A percentile compares a stretch with the other conserved stretches of the same genome.
Conservation (phyloP, 53 echinoderm and acorn worm species). For the Holothuria scabra region DNA sequence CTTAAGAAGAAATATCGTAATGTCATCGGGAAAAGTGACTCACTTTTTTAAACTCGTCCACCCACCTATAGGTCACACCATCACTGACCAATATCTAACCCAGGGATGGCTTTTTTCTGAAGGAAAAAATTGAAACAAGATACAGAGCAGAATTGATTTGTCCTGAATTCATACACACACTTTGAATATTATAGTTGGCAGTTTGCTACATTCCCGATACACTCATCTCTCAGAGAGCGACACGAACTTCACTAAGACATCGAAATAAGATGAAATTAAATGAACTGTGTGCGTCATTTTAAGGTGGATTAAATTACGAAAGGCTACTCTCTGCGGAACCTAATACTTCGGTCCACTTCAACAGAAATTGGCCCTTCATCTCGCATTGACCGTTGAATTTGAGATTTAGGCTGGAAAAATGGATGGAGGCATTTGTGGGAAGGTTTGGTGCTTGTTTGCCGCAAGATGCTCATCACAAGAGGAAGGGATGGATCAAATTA, state of each 20-base stretch:
- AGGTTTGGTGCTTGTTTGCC: constrained; percentile 15
- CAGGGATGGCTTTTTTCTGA: background rate
- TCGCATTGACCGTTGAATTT: constrained; percentile 40
- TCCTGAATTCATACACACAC: constrained; percentile 39
- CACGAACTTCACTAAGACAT: background rate
- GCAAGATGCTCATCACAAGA: constrained; percentile 30
- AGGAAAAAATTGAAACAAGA: constrained; percentile 30
- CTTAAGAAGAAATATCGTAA: too few species aligned
- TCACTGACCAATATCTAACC: constrained; percentile 17
- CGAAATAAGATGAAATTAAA: constrained; percentile 29
- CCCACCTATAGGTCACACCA: too few species aligned
- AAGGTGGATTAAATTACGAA: constrained; percentile 43
- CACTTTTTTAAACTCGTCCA: constrained; percentile 24
- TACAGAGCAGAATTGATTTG: constrained; percentile 29
- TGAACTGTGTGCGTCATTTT: constrained; percentile 43
- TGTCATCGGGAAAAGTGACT: background rate
- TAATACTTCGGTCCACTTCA: constrained; percentile 46
- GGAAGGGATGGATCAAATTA: constrained; percentile 26
- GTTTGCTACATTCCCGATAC: background rate
- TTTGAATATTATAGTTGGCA: constrained; percentile 14
- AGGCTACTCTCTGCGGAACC: constrained; percentile 39
- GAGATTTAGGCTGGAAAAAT: constrained; percentile 41
- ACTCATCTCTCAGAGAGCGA: background rate
- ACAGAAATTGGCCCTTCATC: constrained; percentile 42
- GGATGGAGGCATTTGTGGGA: constrained; percentile 45